Evolutionary conservation across 2,888 invertebrate species (phyloP).

Genomic region (Microctonus brassicae): DNA sequence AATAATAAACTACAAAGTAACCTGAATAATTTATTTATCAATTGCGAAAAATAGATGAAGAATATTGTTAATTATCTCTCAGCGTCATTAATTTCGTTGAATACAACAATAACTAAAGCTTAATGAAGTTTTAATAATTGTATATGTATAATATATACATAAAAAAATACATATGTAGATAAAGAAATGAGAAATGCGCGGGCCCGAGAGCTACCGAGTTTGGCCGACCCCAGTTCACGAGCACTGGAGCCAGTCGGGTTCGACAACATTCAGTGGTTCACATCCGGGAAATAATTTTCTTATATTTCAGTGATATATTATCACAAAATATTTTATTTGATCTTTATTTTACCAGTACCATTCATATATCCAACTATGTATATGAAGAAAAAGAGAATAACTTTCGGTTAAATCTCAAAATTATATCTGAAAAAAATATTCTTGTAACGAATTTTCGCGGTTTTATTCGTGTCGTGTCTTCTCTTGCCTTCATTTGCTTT

Average conservation of each 20-base stretch:
- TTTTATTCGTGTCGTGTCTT: no score
- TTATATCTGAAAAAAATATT: no score
- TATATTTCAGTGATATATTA: background rate
- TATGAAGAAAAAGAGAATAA: no score
- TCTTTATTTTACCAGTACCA: background rate
- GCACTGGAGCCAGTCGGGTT: slow-evolving; percentile 25
- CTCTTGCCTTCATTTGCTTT: no score
- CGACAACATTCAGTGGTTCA: slow-evolving; percentile 38
- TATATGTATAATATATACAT: background rate
- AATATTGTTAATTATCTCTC: background rate
- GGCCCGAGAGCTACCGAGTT: slow-evolving; percentile 19
- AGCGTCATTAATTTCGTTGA: background rate
- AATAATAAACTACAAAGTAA: background rate
- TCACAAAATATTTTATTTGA: slow-evolving; percentile 1
- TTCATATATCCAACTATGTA: background rate
- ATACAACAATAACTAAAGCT: background rate
- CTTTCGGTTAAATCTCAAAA: no score
- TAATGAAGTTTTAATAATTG: background rate
- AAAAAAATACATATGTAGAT: background rate
- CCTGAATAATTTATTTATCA: background rate
- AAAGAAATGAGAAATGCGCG: background rate
- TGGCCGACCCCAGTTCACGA: slow-evolving; percentile 22
- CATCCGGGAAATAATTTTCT: slow-evolving; percentile 34
- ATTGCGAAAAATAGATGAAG: background rate
- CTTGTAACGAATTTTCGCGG: background rate